These are phyloP conservation scores for Butorides virescens DNA, from an alignment of 2,113 vertebrate genomes.

Conservation along the genomic window DNA sequence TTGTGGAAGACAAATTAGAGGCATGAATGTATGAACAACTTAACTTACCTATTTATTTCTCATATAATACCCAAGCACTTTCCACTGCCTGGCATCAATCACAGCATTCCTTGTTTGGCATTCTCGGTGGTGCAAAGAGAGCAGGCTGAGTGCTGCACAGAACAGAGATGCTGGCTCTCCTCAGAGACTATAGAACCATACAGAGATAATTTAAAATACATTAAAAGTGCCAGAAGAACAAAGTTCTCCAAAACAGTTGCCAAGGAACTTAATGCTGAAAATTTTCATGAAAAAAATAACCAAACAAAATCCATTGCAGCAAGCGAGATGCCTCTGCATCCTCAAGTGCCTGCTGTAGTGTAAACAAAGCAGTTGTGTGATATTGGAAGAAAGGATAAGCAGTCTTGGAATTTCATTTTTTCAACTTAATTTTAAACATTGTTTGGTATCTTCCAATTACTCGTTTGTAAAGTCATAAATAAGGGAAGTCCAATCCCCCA, in stretches of 20 bases:
- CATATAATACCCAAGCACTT: background rate
- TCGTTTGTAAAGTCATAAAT: background rate
- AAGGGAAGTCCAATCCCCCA: background rate
- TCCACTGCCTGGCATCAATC: background rate
- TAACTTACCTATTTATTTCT: background rate
- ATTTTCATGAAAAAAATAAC: background rate
- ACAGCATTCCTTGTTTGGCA: background rate
- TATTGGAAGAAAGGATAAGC: background rate
- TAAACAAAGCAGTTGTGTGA: background rate
- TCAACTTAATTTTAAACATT: background rate
- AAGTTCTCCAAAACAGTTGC: background rate
- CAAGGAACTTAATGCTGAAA: background rate
- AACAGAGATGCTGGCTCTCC: background rate
- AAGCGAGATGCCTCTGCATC: background rate
- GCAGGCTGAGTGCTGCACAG: background rate
- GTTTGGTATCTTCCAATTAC: background rate
- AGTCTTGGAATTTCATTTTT: background rate
- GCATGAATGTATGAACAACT: background rate
- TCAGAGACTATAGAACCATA: background rate
- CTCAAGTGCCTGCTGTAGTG: background rate
- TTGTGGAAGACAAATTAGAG: background rate
- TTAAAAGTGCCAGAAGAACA: background rate
- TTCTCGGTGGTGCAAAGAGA: background rate
- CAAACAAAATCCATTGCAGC: background rate
- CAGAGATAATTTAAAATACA: background rate